Base-by-base conservation (phyloP, 2,797 vertebrate species). In the Orestias chungarensis region DNA sequence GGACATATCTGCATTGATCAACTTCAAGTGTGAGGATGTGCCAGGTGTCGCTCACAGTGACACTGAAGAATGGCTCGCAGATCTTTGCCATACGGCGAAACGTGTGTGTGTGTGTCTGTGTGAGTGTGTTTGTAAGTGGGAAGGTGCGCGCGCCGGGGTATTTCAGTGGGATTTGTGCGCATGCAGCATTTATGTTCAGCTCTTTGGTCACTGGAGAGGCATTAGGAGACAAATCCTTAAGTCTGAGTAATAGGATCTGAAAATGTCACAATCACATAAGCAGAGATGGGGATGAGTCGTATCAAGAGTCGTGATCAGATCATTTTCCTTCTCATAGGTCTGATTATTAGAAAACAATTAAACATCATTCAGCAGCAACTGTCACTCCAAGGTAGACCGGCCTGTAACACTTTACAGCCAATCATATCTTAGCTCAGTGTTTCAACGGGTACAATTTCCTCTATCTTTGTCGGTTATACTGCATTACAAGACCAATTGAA, bases 1-100 rank as follows among this genome's bases (percentile, higher is more conserved):
- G 87, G 90, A 93, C 87, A 93, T 83, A 93, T 92, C 88, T 87
- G 86, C 91, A 94, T 94, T 94, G 93, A 94, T 92, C 92, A 92
- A 86, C 87, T 90, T 89, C 91, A 91, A 89, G 87, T 93, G 86
- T 93, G 78, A 90, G 82, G 87, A 92, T 91, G 88, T 91, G 89
- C 90, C 90, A 91, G 86, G 78, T 88, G 88, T 91, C 88, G 87
- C 87, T 93, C 86, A 91, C 82, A 44, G 82, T 88, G 92, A 93
- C 89, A 91, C 89, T 92, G 92, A 93, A 74, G 86, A 92, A 93
- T 92, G 87, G 73, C 84, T 90, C 46, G 2, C 82, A 77, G 72
- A 81, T 81, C 77, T 82, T 64, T 78, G 71, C 82, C 64, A 64
- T 77, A 33, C 9, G 64, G 78, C 50, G 75, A 57, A 70, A 38